Conservation (phyloP, 2,888 invertebrate genomes). For the Xestia c-nigrum region DNA sequence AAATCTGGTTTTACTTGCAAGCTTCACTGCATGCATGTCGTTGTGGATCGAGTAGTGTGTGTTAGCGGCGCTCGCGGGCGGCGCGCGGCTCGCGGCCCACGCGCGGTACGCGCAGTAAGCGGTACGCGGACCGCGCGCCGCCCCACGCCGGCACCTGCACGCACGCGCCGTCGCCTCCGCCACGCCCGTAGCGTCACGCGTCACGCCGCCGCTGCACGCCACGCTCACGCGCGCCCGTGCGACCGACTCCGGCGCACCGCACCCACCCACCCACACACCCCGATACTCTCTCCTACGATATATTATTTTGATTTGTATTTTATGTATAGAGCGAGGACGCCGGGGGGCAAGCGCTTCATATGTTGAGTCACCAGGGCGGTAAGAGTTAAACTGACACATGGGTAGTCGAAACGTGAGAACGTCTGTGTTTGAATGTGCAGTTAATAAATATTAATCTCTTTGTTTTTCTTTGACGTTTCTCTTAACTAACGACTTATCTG, state of each 20-base stretch:
- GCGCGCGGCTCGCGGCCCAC: conserved; percentile 67
- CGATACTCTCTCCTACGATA: conserved; percentile 89
- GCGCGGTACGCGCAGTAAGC: conserved; percentile 69
- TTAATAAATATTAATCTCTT: conserved; percentile 87
- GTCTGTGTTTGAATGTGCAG: conserved; percentile 91
- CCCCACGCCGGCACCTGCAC: conserved; percentile 66
- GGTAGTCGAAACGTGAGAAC: conserved; percentile 90
- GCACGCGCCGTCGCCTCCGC: conserved; percentile 69
- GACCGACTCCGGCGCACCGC: conserved; percentile 79
- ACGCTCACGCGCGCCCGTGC: conserved; percentile 70
- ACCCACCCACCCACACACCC: conserved; percentile 86
- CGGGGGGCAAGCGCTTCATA: conserved; percentile 97
- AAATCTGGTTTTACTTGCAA: conserved; percentile 90
- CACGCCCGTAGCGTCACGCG: conserved; percentile 73
- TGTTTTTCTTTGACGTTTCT: conserved; percentile 91
- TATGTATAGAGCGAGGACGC: conserved; percentile 97
- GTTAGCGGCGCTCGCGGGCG: conserved; percentile 74
- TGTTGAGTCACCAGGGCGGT: conserved; percentile 98
- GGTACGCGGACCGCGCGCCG: conserved; percentile 60
- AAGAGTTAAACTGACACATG: conserved; percentile 92
- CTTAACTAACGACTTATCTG: conserved; percentile 90
- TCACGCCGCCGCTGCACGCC: conserved; percentile 73
- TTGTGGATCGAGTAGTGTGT: conserved; percentile 88
- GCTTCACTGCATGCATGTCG: conserved; percentile 90
- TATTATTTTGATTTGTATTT: conserved; percentile 91